Base-by-base conservation (phyloP, 2,888 invertebrate species). In the Morinoia aosen region DNA sequence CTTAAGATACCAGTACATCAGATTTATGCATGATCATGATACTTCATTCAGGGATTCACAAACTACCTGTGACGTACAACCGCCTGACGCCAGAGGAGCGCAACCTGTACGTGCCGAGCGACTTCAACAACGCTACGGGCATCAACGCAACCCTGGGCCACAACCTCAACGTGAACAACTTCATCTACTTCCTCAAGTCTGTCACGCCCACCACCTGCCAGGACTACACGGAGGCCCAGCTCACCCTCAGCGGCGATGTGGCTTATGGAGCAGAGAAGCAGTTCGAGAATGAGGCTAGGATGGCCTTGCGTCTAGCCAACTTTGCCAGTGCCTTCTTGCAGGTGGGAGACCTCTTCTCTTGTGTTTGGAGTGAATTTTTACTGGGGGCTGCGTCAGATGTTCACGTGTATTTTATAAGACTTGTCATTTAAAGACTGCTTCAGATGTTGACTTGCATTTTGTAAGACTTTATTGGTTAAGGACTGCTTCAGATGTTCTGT, bases 311-410 rank as follows among this genome's bases (percentile, higher is more conserved):
- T 95, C 97, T 99, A 95, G 98, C 99, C 0, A 99, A 99, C 97
- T 99, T 99, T 97, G 98, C 99, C 97, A 99, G 99, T 97, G 98
- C 99, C 90, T 99, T 99, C 97, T 97, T 99, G 97, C 99, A 99
- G 98, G 98, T 98, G 90, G 3, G 99, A 19, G 61, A 12, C 99
- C 97, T 98, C 99, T n/a, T 2, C 48, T 48, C 48, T 48, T 48
- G 48, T 48, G 48, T 64, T 7, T 0, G 98, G 98, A 4, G 48
- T 48, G 48, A 48, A 48, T 48, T 48, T 48, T 48, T 48, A 48
- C 48, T 48, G 48, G 48, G 48, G 2, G 5, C 48, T 97, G 99
- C 99, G 97, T 98, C 99, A 95, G 99, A 98, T 97, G 98, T 98
- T 40, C 99, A 99, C 10, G 99, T 98, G 97, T 4, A n/a, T 40